Evolutionary conservation across 2,888 invertebrate species (phyloP).

Genomic region (Tridacna crocea): DNA sequence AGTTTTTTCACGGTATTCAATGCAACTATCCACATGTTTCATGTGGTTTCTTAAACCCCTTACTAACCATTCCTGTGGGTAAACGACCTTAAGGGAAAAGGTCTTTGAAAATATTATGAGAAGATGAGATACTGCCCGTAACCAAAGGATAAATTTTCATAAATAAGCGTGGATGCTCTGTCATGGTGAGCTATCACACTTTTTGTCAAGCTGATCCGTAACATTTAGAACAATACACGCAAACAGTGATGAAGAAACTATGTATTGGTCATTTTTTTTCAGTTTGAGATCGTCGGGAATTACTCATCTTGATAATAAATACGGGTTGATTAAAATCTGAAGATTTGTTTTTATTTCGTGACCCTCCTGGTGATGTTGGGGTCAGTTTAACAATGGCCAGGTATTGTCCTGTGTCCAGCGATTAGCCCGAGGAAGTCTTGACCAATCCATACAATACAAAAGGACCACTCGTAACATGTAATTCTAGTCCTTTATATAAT

Average conservation of each 20-base stretch:
- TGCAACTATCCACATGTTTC: too few relatives aligned
- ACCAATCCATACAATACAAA: constrained; percentile 19
- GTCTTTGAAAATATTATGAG: too few relatives aligned
- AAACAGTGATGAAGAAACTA: not conserved
- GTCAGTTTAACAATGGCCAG: constrained; percentile 24
- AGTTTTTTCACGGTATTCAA: too few relatives aligned
- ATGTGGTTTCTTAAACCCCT: too few relatives aligned
- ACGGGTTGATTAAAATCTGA: constrained; percentile 20
- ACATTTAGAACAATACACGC: too few relatives aligned
- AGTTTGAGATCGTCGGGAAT: not conserved
- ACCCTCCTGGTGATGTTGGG: not conserved
- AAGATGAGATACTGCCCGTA: too few relatives aligned
- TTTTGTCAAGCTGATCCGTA: too few relatives aligned
- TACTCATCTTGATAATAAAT: constrained; percentile 3
- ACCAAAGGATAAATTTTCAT: too few relatives aligned
- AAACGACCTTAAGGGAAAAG: too few relatives aligned
- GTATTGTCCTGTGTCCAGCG: constrained; percentile 21
- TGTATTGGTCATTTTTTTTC: not conserved
- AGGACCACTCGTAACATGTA: constrained; percentile 17
- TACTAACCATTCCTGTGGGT: too few relatives aligned
- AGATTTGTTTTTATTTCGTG: constrained; percentile 18
- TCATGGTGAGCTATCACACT: too few relatives aligned
- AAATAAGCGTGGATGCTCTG: too few relatives aligned
- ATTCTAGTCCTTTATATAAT: constrained; percentile 18
- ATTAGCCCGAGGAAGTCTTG: constrained; percentile 18